Conservation (phyloP, 2,113 vertebrate species). For the Ceyx cyanopectus region DNA sequence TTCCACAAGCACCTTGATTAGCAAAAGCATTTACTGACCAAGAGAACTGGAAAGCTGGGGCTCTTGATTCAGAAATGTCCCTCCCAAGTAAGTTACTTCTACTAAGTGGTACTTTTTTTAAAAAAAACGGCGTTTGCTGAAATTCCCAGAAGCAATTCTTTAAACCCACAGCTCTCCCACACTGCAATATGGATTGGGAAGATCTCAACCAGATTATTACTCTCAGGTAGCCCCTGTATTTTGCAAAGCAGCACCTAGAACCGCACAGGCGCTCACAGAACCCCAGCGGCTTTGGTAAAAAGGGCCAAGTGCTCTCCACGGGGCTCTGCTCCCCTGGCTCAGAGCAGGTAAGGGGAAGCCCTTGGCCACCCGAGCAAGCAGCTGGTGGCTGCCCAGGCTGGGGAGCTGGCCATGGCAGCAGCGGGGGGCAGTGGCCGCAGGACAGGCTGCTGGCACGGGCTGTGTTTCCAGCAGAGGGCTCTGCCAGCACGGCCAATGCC, state of each 20-base stretch:
- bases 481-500: background rate
- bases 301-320: rapidly evolving
- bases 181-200: background rate
- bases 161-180: background rate
- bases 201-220: background rate
- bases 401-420: background rate
- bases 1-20: background rate
- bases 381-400: background rate
- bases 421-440: background rate
- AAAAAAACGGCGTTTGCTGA: background rate
- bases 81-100: background rate
- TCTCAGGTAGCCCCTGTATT: background rate
- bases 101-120: background rate
- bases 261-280: background rate
- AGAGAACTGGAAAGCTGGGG: background rate
- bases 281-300: background rate
- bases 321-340: background rate
- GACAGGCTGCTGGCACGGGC: background rate
- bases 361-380: background rate
- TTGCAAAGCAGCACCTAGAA: background rate
- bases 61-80: background rate
- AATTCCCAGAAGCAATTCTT: background rate
- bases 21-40: background rate
- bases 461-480: slow-evolving; percentile 33
- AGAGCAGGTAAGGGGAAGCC: background rate